Percentiles rank a stretch among this genome's conserved stretches.
phyloP scores from a whole-genome alignment of 2,888 invertebrate genomes.

The Elaeidobius kamerunicus region DNA sequence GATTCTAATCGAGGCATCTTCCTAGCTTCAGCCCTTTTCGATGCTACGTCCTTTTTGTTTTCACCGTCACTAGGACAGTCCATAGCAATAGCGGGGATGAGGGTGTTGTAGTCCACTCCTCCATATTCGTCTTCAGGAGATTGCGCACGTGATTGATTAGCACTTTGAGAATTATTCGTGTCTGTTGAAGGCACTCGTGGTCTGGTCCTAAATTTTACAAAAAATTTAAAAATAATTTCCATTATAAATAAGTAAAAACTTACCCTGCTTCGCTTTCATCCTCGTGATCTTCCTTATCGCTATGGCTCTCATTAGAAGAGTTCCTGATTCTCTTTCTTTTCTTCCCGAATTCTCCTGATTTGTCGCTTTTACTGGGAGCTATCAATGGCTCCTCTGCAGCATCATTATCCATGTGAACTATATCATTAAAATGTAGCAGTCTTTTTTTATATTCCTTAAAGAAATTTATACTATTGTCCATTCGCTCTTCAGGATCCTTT shows the following conservation, averaged over 20 bases:
- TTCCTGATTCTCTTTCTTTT: conserved; percentile 28
- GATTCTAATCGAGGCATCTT: conserved; percentile 30
- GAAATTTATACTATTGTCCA: conserved; percentile 53
- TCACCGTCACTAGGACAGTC: conserved; percentile 42
- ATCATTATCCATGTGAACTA: conserved; percentile 58
- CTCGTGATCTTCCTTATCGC: conserved; percentile 42
- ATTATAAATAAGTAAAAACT: too few relatives aligned
- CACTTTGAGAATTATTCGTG: conserved; percentile 33
- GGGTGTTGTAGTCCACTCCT: conserved; percentile 46
- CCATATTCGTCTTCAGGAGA: conserved; percentile 43
- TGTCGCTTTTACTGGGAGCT: conserved; percentile 43
- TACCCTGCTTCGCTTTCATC: conserved; percentile 47
- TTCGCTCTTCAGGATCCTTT: conserved; percentile 56
- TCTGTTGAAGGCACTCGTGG: conserved; percentile 43
- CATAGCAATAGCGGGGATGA: conserved; percentile 48
- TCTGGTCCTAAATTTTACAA: conserved; percentile 33
- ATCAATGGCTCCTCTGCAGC: conserved; percentile 52
- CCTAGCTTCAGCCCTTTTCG: conserved; percentile 22
- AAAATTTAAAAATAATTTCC: background rate
- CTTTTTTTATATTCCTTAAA: conserved; percentile 63
- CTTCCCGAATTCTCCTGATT: conserved; percentile 39
- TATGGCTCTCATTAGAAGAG: conserved; percentile 22
- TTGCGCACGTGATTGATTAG: conserved; percentile 41
- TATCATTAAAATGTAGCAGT: conserved; percentile 71
- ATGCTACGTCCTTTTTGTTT: conserved; percentile 32